phyloP scores from a whole-genome alignment of 2,888 invertebrate species.

The Tenthredo livida region DNA sequence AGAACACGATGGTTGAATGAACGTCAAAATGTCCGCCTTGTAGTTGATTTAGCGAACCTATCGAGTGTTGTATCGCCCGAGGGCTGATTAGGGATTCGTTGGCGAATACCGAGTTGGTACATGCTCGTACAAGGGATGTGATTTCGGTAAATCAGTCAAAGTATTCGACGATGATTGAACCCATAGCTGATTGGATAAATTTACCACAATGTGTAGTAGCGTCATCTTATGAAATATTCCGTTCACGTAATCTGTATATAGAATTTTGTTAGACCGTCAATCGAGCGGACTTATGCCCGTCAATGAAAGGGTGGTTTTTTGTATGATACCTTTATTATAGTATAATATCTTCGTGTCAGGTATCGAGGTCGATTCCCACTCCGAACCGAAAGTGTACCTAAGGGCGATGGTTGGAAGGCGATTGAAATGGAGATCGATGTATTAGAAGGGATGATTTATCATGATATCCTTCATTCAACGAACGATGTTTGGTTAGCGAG shows the following conservation, averaged over 20 bases:
- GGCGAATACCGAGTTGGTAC: background rate
- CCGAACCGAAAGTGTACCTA: background rate
- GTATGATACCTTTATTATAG: background rate
- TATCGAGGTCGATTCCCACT: background rate
- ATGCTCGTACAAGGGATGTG: background rate
- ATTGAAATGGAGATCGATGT: constrained; percentile 3
- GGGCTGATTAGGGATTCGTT: background rate
- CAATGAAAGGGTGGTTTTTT: background rate
- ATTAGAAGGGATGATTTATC: background rate
- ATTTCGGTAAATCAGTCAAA: background rate
- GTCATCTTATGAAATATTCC: background rate
- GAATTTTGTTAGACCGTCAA: background rate
- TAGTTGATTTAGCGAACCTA: background rate
- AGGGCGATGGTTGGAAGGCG: constrained; percentile 3
- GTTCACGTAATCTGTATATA: background rate
- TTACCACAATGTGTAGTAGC: background rate
- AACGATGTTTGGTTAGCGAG: background rate
- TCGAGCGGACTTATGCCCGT: background rate
- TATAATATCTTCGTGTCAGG: background rate
- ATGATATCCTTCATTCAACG: background rate
- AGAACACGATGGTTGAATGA: background rate
- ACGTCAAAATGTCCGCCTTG: background rate
- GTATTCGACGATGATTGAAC: background rate
- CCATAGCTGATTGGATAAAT: background rate
- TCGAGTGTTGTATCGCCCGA: background rate